These are phyloP conservation scores for Omphaloscelis lunosa DNA, from an alignment of 2,888 invertebrate genomes.

Conservation along the genomic window DNA sequence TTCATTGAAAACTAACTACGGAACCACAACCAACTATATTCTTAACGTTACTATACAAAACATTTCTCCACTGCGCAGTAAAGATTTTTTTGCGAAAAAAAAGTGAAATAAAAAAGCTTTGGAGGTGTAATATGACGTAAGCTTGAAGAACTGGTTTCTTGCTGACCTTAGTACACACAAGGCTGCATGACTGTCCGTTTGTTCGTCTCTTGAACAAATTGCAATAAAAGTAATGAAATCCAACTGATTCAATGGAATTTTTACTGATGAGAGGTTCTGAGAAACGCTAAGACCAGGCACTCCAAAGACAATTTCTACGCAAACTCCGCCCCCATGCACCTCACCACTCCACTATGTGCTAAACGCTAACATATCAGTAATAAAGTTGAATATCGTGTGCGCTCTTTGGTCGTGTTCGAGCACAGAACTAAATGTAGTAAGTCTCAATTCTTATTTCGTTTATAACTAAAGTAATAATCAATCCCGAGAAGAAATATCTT, in stretches of 20 bases:
- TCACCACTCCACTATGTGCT: too few relatives aligned
- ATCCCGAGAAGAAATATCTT: too few relatives aligned
- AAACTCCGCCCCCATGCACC: too few relatives aligned
- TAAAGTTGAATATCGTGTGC: too few relatives aligned
- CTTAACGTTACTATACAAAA: constrained; percentile 64
- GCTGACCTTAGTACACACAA: constrained; percentile 59
- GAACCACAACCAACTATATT: constrained; percentile 43
- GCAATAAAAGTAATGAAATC: constrained; percentile 4
- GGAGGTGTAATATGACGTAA: constrained; percentile 79
- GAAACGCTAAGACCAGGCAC: too few relatives aligned
- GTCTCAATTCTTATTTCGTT: too few relatives aligned
- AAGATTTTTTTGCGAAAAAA: constrained; percentile 67
- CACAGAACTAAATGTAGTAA: too few relatives aligned
- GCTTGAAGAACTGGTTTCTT: constrained; percentile 63
- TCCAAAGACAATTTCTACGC: too few relatives aligned
- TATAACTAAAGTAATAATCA: too few relatives aligned
- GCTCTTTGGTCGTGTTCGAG: too few relatives aligned
- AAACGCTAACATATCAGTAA: too few relatives aligned
- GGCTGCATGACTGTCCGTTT: constrained; percentile 35
- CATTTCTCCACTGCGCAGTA: constrained; percentile 76
- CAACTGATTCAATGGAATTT: constrained; percentile 10
- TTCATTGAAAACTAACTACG: constrained; percentile 22
- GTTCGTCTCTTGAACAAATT: constrained; percentile 22
- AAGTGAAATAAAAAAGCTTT: constrained; percentile 63
- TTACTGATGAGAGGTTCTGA: neutral